A percentile compares a stretch with the other conserved stretches of the same genome.
Evolutionary conservation across 2,113 vertebrate genomes (phyloP).

Genomic region (Thunnus maccoyii): DNA sequence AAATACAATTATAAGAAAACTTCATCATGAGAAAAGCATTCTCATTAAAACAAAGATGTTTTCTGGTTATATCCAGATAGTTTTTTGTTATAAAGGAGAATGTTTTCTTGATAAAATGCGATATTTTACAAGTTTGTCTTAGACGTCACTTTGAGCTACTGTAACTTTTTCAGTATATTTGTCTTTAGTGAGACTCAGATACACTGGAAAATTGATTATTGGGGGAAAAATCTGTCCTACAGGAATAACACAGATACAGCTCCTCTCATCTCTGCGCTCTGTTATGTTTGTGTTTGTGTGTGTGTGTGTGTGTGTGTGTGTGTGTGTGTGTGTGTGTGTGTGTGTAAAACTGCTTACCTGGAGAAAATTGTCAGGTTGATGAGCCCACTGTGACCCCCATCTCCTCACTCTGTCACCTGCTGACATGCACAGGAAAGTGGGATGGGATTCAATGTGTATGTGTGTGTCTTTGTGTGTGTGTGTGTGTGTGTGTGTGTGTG

Average conservation of each 20-base stretch:
- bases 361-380: conserved; percentile 49
- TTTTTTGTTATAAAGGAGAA: too few species aligned
- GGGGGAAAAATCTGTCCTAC: too few species aligned
- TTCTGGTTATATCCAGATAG: too few species aligned
- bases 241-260: background rate
- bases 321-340: conserved; percentile 13
- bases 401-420: conserved; percentile 59
- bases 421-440: conserved; percentile 56
- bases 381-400: conserved; percentile 56
- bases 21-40: too few species aligned
- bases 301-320: conserved; percentile 23
- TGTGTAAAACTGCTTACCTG: conserved; percentile 59
- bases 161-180: too few species aligned
- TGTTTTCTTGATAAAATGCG: too few species aligned
- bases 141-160: too few species aligned
- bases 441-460: background rate
- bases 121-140: too few species aligned
- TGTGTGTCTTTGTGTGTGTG: conserved; percentile 19
- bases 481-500: conserved; percentile 15
- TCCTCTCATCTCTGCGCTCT: background rate
- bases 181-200: too few species aligned
- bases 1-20: too few species aligned
- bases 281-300: background rate
- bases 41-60: too few species aligned
- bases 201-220: too few species aligned